phyloP scores from a whole-genome alignment of 2,797 vertebrate genomes.

The Molossus molossus region DNA sequence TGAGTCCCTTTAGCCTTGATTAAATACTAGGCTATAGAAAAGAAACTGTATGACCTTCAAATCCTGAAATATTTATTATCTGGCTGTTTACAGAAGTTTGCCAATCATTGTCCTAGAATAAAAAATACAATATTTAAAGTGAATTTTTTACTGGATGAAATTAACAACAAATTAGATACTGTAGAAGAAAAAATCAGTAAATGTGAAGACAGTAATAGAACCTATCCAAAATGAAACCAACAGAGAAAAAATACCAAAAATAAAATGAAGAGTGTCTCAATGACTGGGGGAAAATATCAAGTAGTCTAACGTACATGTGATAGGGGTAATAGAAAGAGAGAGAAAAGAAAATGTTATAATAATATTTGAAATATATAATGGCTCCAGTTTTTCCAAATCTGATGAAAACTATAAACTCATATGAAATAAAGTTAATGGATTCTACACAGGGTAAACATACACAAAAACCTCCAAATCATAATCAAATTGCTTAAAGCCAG shows the following conservation, averaged over 20 bases:
- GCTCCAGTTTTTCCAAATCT: conserved; percentile 9
- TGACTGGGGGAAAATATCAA: background rate
- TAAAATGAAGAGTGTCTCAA: background rate
- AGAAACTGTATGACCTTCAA: background rate
- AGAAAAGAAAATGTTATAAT: background rate
- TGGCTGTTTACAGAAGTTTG: background rate
- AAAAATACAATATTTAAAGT: background rate
- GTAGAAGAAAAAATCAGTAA: conserved; percentile 52
- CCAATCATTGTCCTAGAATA: background rate
- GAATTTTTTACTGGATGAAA: background rate
- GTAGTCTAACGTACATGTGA: background rate
- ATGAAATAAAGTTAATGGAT: conserved; percentile 31
- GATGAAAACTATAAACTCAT: conserved; percentile 23
- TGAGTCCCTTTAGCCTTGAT: background rate
- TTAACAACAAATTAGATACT: background rate
- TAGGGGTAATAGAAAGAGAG: background rate
- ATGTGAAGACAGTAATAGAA: background rate
- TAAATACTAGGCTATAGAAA: background rate
- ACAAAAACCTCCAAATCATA: background rate
- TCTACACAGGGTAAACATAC: background rate
- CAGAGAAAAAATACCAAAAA: background rate
- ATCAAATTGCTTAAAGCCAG: conserved; percentile 39
- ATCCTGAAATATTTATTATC: conserved; percentile 6
- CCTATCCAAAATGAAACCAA: background rate
- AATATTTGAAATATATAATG: background rate